Percentiles rank a stretch among this genome's conserved stretches.
Evolutionary conservation across 2,113 vertebrate species (phyloP).

Genomic region (Echinops telfairi): DNA sequence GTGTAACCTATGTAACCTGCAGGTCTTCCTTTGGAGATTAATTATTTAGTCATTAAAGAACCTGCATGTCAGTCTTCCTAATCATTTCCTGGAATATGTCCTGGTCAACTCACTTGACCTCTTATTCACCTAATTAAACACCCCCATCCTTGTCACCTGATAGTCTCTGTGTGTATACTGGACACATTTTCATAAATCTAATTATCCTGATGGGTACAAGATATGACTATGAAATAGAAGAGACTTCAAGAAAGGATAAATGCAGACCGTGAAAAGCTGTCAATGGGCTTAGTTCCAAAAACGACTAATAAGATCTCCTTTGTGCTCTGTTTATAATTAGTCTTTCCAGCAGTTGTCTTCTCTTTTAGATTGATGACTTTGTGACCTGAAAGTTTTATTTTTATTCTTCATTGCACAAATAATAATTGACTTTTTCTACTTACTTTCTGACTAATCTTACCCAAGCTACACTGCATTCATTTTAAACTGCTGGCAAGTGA

Average conservation of each 20-base stretch:
- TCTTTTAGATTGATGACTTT: slow-evolving; percentile 49
- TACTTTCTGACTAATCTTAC: slow-evolving; percentile 49
- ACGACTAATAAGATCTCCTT: neutral
- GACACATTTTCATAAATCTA: slow-evolving; percentile 36
- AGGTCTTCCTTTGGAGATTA: slow-evolving; percentile 25
- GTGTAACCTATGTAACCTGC: neutral
- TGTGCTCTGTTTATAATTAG: neutral
- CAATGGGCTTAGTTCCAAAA: slow-evolving; percentile 49
- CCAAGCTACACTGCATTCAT: slow-evolving; percentile 20
- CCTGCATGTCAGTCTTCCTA: slow-evolving; percentile 9
- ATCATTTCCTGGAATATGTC: slow-evolving; percentile 1
- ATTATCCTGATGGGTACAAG: neutral
- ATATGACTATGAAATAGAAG: neutral
- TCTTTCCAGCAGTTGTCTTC: slow-evolving; percentile 28
- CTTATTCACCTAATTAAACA: slow-evolving; percentile 42
- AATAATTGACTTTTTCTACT: slow-evolving; percentile 21
- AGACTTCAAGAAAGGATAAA: neutral
- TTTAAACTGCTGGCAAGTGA: slow-evolving; percentile 7
- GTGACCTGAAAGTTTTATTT: neutral
- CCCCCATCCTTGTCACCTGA: neutral
- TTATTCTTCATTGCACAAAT: neutral
- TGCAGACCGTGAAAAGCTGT: neutral
- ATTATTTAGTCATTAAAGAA: slow-evolving; percentile 33
- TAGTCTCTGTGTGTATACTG: slow-evolving; percentile 35
- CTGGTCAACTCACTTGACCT: neutral